Conservation (phyloP, 1,140 invertebrate species). For the Drosophila bipectinata region DNA sequence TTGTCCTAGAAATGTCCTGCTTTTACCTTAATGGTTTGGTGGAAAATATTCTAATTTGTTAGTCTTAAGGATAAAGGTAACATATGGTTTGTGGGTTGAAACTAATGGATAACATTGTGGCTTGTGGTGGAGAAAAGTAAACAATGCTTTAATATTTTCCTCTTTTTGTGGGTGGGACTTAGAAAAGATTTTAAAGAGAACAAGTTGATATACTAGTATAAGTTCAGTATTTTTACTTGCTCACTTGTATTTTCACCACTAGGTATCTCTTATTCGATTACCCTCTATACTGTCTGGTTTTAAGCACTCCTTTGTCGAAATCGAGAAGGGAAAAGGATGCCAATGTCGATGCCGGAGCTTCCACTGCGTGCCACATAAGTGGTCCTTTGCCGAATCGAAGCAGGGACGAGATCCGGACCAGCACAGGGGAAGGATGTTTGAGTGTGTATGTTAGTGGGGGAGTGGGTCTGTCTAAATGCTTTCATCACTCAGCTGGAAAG, state of each 20-base stretch:
- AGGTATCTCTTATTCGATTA: background rate
- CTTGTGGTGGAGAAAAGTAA: too few relatives aligned
- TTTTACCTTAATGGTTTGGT: slow-evolving; percentile 16
- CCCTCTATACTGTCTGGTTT: background rate
- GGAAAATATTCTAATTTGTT: slow-evolving; percentile 36
- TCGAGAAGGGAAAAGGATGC: slow-evolving; percentile 18
- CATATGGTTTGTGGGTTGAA: background rate
- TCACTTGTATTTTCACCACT: too few relatives aligned
- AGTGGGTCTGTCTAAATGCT: slow-evolving; percentile 69
- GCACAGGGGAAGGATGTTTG: background rate
- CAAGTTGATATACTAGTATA: too few relatives aligned
- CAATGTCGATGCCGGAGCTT: slow-evolving; percentile 38
- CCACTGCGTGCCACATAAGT: slow-evolving; percentile 56
- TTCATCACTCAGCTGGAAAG: slow-evolving; percentile 79
- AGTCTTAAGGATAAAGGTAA: background rate
- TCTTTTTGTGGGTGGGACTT: too few relatives aligned
- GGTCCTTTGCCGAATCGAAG: slow-evolving; percentile 52
- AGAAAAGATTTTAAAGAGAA: too few relatives aligned
- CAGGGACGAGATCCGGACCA: background rate
- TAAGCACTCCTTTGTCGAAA: slow-evolving; percentile 23
- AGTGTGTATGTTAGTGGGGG: background rate
- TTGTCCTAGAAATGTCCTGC: slow-evolving; percentile 13
- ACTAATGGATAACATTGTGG: background rate
- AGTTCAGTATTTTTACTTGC: too few relatives aligned
- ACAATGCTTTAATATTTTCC: too few relatives aligned